Evolutionary conservation across 2,888 invertebrate genomes (phyloP), one percentile per base, ranked within the genome.

Genomic region (Sminthurinus aureus): DNA sequence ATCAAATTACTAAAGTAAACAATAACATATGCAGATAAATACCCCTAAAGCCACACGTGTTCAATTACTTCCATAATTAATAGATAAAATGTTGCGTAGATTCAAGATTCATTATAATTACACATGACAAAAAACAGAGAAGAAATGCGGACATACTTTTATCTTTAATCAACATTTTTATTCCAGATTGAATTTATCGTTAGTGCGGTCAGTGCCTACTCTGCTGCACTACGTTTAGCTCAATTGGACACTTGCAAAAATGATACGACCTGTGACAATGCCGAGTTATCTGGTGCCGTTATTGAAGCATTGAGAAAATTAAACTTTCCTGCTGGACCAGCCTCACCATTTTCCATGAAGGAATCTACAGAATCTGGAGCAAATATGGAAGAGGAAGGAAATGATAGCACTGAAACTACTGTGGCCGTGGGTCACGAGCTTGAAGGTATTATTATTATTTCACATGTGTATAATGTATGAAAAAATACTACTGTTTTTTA

Each of bases 201-300:
- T 51, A 90, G 89, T 82, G 90, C 90, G 0, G 89, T 90, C n/a
- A 90, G 90, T 9, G 89, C 90, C 4, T 89, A 89, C 73, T 90
- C 90, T 11, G 90, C 90, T 12, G 90, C 90, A 9, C 85, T 90
- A 58, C 85, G 90, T 64, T 85, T 90, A 80, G 89, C 89, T 50
- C 90, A 90, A 83, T 85, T 90, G 67, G 88, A 89, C 51, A 84
- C 85, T 67, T 87, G 87, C 58, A 52, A 66, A 12, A 86, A 86
- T 66, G 86, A 83, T 66, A 86, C 83, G 13, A 80, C 51, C n/a
- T 88, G 87, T 81, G 85, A 87, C 71, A 82, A 83, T 64, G 77
- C 85, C 2, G 73, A 86, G 50, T 73, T 89, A 9, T 77, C 87
- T 15, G 69, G 58, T 20, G 86, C 83, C 83, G 88, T 88, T 51